Evolutionary conservation across 2,113 vertebrate genomes (phyloP), one percentile per base, ranked within the genome.

Genomic region (Elgaria multicarinata): DNA sequence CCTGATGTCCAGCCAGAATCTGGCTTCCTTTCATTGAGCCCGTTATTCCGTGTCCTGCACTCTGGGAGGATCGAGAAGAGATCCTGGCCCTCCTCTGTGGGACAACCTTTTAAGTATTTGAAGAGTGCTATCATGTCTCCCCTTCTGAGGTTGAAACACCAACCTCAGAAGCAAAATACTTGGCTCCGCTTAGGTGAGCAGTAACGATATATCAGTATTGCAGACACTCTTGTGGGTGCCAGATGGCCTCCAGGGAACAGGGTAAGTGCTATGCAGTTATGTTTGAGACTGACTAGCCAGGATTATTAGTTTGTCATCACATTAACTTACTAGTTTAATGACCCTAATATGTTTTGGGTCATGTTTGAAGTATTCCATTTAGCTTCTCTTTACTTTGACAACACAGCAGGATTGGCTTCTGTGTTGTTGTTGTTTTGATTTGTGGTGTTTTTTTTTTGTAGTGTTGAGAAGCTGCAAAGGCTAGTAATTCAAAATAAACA

Each of bases 401-500:
- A 44, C 76, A 31, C 62, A 39, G 67, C 77, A 58, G 50, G 36
- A 33, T 81, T 87, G 64, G 76, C 50, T 87, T 50, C 44, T 50
- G 39, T 72, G 16, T n/a, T n/a, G n/a, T n/a, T n/a, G n/a, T n/a
- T n/a, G n/a, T n/a, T n/a, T n/a, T n/a, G n/a, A n/a, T n/a, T n/a
- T n/a, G n/a, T n/a, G n/a, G n/a, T n/a, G 64, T 24, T 81, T 46
- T 88, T 50, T 22, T 55, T 72, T 72, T 88, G 66, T 62, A 44
- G 50, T 44, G 50, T 72, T 82, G 91, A 85, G 84, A 71, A 94
- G 91, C 84, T 90, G 86, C 82, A 93, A 87, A 93, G 64, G 67
- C 89, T 91, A 84, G 86, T 85, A 83, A 90, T 92, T 94, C 83
- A 81, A 88, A 94, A 50, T 91, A 91, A 94, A 92, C 88, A 89